A percentile compares a stretch with the other conserved stretches of the same genome.
Evolutionary conservation across 1,140 invertebrate species (phyloP).

Genomic region (Linepithema humile): DNA sequence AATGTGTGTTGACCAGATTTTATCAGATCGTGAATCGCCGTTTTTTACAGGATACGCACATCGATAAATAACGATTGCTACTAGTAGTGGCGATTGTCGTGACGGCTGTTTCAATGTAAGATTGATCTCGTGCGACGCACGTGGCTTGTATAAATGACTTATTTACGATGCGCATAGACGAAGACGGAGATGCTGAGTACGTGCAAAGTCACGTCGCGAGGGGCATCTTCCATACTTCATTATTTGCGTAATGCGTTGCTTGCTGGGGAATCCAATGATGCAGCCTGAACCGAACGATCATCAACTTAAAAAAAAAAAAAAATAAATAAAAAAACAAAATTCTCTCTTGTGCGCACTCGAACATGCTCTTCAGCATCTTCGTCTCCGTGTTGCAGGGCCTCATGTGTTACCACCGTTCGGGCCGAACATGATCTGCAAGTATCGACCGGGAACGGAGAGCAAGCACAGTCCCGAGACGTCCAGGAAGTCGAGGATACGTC

Average conservation of each 20-base stretch:
- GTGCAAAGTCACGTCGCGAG: constrained; percentile 42
- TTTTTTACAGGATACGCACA: background rate
- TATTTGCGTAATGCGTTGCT: constrained; percentile 34
- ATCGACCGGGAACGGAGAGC: constrained; percentile 49
- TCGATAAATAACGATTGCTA: too few relatives aligned
- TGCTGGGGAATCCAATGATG: constrained; percentile 30
- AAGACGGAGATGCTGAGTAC: constrained; percentile 51
- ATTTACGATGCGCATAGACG: constrained; percentile 33
- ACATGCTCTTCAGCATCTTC: constrained; percentile 65
- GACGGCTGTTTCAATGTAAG: background rate
- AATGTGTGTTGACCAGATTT: constrained; percentile 9
- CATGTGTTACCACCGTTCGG: constrained; percentile 51
- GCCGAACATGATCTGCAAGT: constrained; percentile 56
- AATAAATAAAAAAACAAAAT: too few relatives aligned
- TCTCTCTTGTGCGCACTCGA: constrained; percentile 40
- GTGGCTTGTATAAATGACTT: constrained; percentile 3
- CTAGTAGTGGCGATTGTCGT: too few relatives aligned
- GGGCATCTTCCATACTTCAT: constrained; percentile 29
- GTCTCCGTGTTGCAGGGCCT: constrained; percentile 69
- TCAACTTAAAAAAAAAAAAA: too few relatives aligned
- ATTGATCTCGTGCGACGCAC: background rate
- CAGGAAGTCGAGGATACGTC: constrained; percentile 39
- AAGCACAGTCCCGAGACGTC: constrained; percentile 40
- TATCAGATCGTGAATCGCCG: background rate
- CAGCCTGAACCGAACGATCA: constrained; percentile 4